phyloP scores from a whole-genome alignment of 2,113 vertebrate genomes.

The Chionodraco myersi region DNA sequence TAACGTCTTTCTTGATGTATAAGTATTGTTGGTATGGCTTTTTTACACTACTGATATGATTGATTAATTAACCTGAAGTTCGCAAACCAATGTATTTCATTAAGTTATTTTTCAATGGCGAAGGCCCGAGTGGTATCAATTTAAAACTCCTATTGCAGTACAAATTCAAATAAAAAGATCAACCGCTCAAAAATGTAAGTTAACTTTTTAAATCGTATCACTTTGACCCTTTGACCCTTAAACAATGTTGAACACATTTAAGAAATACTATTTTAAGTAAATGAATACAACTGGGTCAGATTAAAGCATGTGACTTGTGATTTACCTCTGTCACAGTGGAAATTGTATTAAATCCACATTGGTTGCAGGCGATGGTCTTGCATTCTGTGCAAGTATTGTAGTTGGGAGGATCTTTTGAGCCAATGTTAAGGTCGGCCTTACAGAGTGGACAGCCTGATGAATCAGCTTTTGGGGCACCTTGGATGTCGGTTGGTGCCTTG shows the following conservation, averaged over 20 bases:
- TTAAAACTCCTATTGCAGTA: neutral
- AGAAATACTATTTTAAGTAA: neutral
- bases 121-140: neutral
- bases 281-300: neutral
- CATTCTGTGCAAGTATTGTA: constrained; percentile 93
- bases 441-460: constrained; percentile 88
- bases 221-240: neutral
- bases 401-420: constrained; percentile 87
- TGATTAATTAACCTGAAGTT: neutral
- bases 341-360: constrained; percentile 96
- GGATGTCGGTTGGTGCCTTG: constrained; percentile 43
- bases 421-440: constrained; percentile 88
- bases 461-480: constrained; percentile 53
- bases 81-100: neutral
- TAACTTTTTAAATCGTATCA: neutral
- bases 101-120: neutral
- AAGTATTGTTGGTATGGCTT: neutral
- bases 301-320: neutral
- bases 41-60: neutral
- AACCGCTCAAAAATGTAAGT: neutral
- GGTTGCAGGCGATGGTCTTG: constrained; percentile 90
- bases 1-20: neutral
- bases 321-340: constrained; percentile 86
- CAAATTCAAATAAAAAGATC: neutral
- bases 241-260: neutral